Conservation (phyloP, 2,113 vertebrate genomes). For the Dasyornis broadbenti region DNA sequence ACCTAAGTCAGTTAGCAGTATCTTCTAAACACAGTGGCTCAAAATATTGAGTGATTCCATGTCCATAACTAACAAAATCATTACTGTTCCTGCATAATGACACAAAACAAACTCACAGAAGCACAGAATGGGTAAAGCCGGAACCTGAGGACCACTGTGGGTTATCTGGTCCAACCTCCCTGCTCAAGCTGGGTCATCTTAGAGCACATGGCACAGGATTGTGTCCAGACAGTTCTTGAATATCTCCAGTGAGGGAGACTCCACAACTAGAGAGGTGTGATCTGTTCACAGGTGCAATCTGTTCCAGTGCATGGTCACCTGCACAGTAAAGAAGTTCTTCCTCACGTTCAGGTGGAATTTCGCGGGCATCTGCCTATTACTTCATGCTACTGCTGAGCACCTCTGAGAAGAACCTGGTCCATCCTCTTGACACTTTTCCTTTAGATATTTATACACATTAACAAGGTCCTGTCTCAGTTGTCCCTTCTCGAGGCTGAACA, state of each 20-base stretch:
- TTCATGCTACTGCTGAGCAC: background rate
- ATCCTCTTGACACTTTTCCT: background rate
- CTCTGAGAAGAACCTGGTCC: background rate
- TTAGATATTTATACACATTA: background rate
- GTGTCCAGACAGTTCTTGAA: background rate
- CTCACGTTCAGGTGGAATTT: background rate
- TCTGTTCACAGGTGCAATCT: background rate
- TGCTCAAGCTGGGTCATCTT: background rate
- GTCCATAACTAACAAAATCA: background rate
- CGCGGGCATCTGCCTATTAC: rapidly evolving
- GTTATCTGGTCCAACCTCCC: background rate
- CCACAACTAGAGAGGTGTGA: background rate
- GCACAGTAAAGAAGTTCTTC: background rate
- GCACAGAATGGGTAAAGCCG: background rate
- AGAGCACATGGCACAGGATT: background rate
- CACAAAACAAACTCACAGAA: background rate
- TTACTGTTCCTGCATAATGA: background rate
- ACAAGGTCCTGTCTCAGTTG: rapidly evolving
- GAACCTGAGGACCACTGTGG: background rate
- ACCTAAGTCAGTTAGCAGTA: background rate
- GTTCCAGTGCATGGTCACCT: background rate
- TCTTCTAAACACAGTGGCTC: background rate
- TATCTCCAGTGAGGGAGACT: background rate
- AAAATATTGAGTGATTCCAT: background rate
- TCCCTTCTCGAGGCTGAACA: background rate